A percentile compares a stretch with the other conserved stretches of the same genome.
Conservation (phyloP, 2,797 vertebrate genomes). For the Danio tinwini region DNA sequence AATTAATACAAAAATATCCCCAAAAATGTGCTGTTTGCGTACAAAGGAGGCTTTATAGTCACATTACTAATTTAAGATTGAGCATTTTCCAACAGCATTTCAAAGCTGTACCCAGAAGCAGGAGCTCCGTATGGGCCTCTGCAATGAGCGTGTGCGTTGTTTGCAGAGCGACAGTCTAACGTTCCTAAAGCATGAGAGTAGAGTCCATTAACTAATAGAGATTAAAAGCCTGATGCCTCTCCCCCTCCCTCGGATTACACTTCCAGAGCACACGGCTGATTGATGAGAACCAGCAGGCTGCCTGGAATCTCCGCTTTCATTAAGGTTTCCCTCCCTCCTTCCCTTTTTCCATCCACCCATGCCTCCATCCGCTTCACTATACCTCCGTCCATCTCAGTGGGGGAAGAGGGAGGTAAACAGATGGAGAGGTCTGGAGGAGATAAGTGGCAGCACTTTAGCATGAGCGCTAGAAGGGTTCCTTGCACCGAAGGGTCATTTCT, state of each 20-base stretch:
- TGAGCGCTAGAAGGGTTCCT: slow-evolving; percentile 63
- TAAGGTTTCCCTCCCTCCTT: slow-evolving; percentile 70
- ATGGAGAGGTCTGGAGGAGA: slow-evolving; percentile 69
- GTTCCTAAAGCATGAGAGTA: slow-evolving; percentile 57
- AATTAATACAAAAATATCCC: slow-evolving; percentile 58
- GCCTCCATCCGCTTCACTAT: slow-evolving; percentile 48
- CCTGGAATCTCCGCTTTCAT: slow-evolving; percentile 81
- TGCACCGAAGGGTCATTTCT: slow-evolving; percentile 55
- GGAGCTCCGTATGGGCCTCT: neutral
- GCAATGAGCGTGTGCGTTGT: slow-evolving; percentile 33
- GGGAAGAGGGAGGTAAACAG: slow-evolving; percentile 56
- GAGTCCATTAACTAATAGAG: slow-evolving; percentile 83
- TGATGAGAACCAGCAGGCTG: slow-evolving; percentile 81
- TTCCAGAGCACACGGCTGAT: slow-evolving; percentile 80
- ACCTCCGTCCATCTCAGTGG: slow-evolving; percentile 44
- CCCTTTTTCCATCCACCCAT: slow-evolving; percentile 51
- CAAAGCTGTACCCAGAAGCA: slow-evolving; percentile 14
- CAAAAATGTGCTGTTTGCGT: slow-evolving; percentile 32
- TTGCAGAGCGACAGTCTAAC: slow-evolving; percentile 53
- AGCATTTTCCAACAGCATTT: slow-evolving; percentile 43
- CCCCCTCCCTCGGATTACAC: slow-evolving; percentile 69
- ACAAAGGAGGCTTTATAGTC: slow-evolving; percentile 38
- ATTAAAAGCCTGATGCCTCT: slow-evolving; percentile 80
- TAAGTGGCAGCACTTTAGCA: slow-evolving; percentile 74
- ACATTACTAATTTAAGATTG: slow-evolving; percentile 46